A percentile compares a stretch with the other conserved stretches of the same genome.
These are phyloP conservation scores for Drosophila suboccidentalis DNA, from an alignment of 2,888 invertebrate species.

Conservation along the genomic window DNA sequence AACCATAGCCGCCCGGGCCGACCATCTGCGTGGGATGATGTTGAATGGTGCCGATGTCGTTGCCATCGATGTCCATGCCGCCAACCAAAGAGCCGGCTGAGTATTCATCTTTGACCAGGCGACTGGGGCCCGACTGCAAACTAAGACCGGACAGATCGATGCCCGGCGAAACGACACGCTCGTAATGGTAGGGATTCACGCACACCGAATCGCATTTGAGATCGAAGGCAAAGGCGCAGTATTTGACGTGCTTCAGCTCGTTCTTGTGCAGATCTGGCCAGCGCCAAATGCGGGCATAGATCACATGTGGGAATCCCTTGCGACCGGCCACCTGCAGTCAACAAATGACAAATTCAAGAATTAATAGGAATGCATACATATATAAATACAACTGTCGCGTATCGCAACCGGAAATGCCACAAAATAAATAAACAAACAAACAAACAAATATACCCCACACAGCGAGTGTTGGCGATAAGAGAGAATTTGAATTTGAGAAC, in stretches of 20 bases:
- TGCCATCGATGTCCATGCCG: slow-evolving; percentile 86
- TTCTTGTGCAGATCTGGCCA: slow-evolving; percentile 99
- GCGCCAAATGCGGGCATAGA: slow-evolving; percentile 99
- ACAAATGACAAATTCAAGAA: slow-evolving; percentile 1
- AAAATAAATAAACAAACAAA: slow-evolving; percentile 39
- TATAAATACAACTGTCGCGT: slow-evolving; percentile 24
- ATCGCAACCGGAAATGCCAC: slow-evolving; percentile 63
- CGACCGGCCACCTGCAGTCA: slow-evolving; percentile 95
- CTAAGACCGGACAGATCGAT: slow-evolving; percentile 97
- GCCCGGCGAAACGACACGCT: slow-evolving; percentile 98
- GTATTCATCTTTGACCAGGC: slow-evolving; percentile 97
- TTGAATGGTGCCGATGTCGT: slow-evolving; percentile 89
- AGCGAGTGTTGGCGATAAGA: too few species aligned
- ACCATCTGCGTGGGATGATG: slow-evolving; percentile 89
- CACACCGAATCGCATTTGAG: slow-evolving; percentile 99
- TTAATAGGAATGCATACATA: slow-evolving; percentile 5
- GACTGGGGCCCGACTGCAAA: slow-evolving; percentile 92
- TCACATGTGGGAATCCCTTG: slow-evolving; percentile 99
- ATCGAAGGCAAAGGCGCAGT: slow-evolving; percentile 99
- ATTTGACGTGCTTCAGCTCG: slow-evolving; percentile 98
- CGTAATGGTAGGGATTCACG: slow-evolving; percentile 99
- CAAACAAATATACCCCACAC: too few species aligned
- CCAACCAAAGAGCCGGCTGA: slow-evolving; percentile 90
- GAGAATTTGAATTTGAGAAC: neutral
- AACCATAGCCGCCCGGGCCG: slow-evolving; percentile 84